Evolutionary conservation across 2,888 invertebrate genomes (phyloP).

Genomic region (Oegoconia quadripuncta): DNA sequence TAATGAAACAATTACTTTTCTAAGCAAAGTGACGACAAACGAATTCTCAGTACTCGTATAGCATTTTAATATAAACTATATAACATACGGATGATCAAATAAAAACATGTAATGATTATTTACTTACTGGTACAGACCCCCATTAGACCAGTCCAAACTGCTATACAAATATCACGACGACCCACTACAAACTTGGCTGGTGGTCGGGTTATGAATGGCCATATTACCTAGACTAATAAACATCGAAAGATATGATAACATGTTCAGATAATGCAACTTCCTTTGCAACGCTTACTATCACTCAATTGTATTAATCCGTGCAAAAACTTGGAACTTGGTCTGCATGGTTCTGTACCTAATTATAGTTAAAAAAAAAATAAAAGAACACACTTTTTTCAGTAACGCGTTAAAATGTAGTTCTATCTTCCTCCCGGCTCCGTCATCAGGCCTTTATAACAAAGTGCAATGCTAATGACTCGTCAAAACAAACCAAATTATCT

Average conservation of each 20-base stretch:
- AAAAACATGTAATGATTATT: constrained; percentile 2
- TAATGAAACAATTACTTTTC: too few relatives aligned
- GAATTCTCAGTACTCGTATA: too few relatives aligned
- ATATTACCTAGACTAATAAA: constrained; percentile 17
- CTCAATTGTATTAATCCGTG: constrained; percentile 20
- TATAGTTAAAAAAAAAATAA: too few relatives aligned
- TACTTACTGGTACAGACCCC: constrained; percentile 21
- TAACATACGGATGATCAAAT: too few relatives aligned
- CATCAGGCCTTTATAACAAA: too few relatives aligned
- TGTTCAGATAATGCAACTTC: constrained; percentile 38
- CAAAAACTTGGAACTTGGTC: constrained; percentile 10
- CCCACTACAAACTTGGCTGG: constrained; percentile 9
- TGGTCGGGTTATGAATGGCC: constrained; percentile 26
- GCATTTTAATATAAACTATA: constrained; percentile 7
- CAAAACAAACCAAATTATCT: too few relatives aligned
- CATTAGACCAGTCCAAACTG: constrained; percentile 10
- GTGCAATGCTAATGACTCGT: too few relatives aligned
- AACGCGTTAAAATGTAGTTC: too few relatives aligned
- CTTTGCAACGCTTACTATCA: constrained; percentile 30
- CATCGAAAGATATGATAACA: constrained; percentile 28
- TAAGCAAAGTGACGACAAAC: too few relatives aligned
- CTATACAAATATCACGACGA: not conserved
- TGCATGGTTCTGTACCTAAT: not conserved
- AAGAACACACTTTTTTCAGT: too few relatives aligned
- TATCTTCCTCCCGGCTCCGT: too few relatives aligned